Base-by-base conservation (phyloP, 2,888 invertebrate genomes). In the Drosophila merina region DNA sequence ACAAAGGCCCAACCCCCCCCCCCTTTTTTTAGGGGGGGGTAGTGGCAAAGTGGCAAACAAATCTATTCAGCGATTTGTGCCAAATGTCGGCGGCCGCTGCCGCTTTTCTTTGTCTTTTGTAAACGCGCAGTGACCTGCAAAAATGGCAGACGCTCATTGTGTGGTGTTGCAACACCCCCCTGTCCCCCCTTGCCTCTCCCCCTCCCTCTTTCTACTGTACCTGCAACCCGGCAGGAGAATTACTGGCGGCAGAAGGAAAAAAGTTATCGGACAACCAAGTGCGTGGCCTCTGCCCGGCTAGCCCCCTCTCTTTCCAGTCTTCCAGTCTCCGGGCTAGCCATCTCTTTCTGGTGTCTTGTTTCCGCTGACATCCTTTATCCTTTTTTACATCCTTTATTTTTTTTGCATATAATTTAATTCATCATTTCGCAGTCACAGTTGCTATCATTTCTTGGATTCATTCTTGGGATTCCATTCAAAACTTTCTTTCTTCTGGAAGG, bases 81-180 rank as follows among this genome's bases (percentile, higher is more conserved):
- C 83, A 86, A 82, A 82, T 86, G 83, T 88, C 77, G 80, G 66
- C 77, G 50, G 58, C 48, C 49, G 49, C 58, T 42, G 42, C 57
- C 42, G 36, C 57, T 66, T 55, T 36, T 54, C 55, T 82, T 82
- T 88, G 89, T 80, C 88, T 80, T 85, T 86, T 86, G 89, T 88
- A 75, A 83, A 81, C 81, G 89, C 89, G 79, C 90, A 90, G 87
- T 90, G 89, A 90, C 89, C 89, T 89, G 90, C 89, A 79, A 89
- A 90, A 90, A 85, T 78, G 84, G 88, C 90, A 90, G 90, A 89
- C 90, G 82, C 76, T 75, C 76, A 79, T 79, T 84, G 86, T 83
- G 79, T 56, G 66, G 76, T 56, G 66, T 72, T 75, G 59, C 58
- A 62, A 63, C 62, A 28, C 31, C 20, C 0, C 33, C 30, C 25